These are phyloP conservation scores for Thaumetopoea pityocampa DNA, from an alignment of 1,140 invertebrate genomes.

Conservation along the genomic window DNA sequence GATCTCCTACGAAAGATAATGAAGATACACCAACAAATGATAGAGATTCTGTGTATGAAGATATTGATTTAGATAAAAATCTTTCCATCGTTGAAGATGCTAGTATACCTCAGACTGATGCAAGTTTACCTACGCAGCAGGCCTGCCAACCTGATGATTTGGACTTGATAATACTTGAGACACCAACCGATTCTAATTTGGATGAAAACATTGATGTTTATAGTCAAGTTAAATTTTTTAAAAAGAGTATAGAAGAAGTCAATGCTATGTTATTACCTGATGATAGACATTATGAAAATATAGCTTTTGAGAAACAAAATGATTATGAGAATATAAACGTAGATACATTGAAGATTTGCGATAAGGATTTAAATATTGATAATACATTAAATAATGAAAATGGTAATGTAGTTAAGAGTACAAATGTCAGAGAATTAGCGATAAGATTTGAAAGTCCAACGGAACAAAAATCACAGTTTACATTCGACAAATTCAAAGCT, in stretches of 20 bases:
- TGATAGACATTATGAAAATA: slow-evolving; percentile 49
- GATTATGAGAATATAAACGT: slow-evolving; percentile 75
- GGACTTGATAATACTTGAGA: slow-evolving; percentile 63
- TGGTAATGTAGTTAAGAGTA: slow-evolving; percentile 51
- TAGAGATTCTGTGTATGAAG: slow-evolving; percentile 74
- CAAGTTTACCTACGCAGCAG: slow-evolving; percentile 74
- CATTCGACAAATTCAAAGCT: slow-evolving; percentile 63
- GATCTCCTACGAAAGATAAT: slow-evolving; percentile 73
- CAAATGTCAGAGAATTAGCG: slow-evolving; percentile 77
- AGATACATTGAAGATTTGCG: slow-evolving; percentile 59
- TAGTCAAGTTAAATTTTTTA: slow-evolving; percentile 85
- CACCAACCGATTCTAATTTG: slow-evolving; percentile 37
- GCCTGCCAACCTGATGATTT: slow-evolving; percentile 72
- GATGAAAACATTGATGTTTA: slow-evolving; percentile 77
- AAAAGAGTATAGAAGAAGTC: slow-evolving; percentile 84
- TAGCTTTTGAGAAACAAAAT: slow-evolving; percentile 55
- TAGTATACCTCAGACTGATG: slow-evolving; percentile 71
- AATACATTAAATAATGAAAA: slow-evolving; percentile 39
- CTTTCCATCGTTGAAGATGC: slow-evolving; percentile 70
- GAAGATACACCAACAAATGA: slow-evolving; percentile 59
- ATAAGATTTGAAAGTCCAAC: slow-evolving; percentile 78
- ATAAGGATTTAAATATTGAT: slow-evolving; percentile 38
- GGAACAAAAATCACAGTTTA: slow-evolving; percentile 64
- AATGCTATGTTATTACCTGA: slow-evolving; percentile 78
- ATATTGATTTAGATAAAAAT: slow-evolving; percentile 68